Conservation (phyloP, 1,140 invertebrate genomes). For the Achroia grisella region DNA sequence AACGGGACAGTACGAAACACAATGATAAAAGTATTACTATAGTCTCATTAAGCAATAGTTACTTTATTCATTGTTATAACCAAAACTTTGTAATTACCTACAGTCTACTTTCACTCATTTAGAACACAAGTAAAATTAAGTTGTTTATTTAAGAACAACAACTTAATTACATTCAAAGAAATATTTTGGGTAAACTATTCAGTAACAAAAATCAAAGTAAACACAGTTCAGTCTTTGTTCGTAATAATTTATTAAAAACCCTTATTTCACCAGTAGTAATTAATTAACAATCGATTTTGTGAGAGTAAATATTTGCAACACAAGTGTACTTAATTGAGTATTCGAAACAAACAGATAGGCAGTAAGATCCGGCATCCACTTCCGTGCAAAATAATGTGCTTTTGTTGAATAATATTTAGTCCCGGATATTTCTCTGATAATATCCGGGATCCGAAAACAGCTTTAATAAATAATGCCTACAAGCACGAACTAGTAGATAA, state of each 20-base stretch:
- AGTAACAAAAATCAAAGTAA: not conserved
- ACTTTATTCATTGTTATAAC: no score
- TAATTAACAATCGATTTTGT: slow-evolving; percentile 9
- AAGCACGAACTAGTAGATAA: slow-evolving; percentile 1
- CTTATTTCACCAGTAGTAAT: slow-evolving; percentile 12
- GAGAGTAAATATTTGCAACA: slow-evolving; percentile 17
- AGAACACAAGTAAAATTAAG: no score
- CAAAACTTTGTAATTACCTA: no score
- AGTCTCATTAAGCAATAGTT: no score
- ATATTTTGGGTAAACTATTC: not conserved
- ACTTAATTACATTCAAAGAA: not conserved
- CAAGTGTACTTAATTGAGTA: slow-evolving; percentile 25
- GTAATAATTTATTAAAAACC: slow-evolving; percentile 31
- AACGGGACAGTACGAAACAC: no score
- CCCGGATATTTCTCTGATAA: not conserved
- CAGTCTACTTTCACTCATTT: no score
- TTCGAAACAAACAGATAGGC: slow-evolving; percentile 7
- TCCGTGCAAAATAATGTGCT: slow-evolving; percentile 2
- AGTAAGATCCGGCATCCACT: slow-evolving; percentile 2
- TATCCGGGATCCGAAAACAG: slow-evolving; percentile 1
- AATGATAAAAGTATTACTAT: no score
- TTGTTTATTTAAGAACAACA: no score
- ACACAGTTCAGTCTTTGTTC: not conserved
- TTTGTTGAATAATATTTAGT: not conserved
- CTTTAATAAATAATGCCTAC: not conserved